phyloP scores from a whole-genome alignment of 2,797 vertebrate genomes.

The Paramormyrops hopkinsi region DNA sequence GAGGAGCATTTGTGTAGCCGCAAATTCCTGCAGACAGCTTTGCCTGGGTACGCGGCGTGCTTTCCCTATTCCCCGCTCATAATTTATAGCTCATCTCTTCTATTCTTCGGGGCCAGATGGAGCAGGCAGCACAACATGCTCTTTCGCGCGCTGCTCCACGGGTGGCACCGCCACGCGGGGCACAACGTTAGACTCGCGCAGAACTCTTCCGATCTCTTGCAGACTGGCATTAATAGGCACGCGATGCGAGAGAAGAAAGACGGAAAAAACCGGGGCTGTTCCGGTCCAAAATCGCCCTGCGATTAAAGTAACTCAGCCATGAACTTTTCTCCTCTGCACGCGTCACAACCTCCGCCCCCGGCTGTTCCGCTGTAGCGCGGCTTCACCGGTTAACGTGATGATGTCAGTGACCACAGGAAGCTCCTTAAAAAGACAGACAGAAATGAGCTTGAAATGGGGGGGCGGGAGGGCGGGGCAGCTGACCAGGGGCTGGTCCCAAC shows the following conservation, averaged over 20 bases:
- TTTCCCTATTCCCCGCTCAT: slow-evolving; percentile 54
- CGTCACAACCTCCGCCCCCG: slow-evolving; percentile 25
- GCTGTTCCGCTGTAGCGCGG: slow-evolving; percentile 17
- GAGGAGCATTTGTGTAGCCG: slow-evolving; percentile 51
- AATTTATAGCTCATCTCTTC: slow-evolving; percentile 54
- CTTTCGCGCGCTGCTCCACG: background rate
- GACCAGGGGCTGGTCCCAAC: slow-evolving; percentile 38
- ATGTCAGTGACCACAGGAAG: slow-evolving; percentile 64
- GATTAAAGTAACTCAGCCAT: slow-evolving; percentile 40
- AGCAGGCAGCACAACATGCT: slow-evolving; percentile 29
- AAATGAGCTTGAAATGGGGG: slow-evolving; percentile 34
- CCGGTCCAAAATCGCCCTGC: slow-evolving; percentile 32
- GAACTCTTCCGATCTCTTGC: background rate
- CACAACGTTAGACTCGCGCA: background rate
- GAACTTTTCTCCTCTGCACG: slow-evolving; percentile 42
- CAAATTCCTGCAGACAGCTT: slow-evolving; percentile 44
- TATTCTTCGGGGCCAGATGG: slow-evolving; percentile 52
- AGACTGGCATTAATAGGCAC: background rate
- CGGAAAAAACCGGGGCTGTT: slow-evolving; percentile 17
- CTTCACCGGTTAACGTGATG: slow-evolving; percentile 45
- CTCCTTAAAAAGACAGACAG: slow-evolving; percentile 61
- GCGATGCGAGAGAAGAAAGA: slow-evolving; percentile 6
- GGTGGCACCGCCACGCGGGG: background rate
- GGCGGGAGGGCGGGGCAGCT: slow-evolving; percentile 18
- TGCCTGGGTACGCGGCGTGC: slow-evolving; percentile 42